Evolutionary conservation across 2,888 invertebrate genomes (phyloP).

Genomic region (Tinea pellionella): DNA sequence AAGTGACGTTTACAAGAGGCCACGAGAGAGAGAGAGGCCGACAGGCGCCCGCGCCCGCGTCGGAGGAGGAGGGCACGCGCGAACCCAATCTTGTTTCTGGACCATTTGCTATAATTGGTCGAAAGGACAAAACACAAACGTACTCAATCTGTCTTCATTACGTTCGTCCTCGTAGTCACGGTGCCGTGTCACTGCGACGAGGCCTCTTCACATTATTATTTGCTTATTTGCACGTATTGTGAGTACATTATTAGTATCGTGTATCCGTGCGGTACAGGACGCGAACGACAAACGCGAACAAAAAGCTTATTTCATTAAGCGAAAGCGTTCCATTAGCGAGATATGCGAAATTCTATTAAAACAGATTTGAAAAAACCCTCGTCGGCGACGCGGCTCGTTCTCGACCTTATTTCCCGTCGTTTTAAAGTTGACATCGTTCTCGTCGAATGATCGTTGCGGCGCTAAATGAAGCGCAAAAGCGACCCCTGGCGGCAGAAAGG

Average conservation of each 20-base stretch:
- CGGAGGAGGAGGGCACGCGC: neutral
- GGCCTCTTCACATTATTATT: too few relatives aligned
- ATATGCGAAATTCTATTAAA: constrained; percentile 61
- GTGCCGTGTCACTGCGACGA: too few relatives aligned
- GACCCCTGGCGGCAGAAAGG: constrained; percentile 22
- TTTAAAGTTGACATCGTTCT: neutral
- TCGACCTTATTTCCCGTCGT: neutral
- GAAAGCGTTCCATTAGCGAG: constrained; percentile 58
- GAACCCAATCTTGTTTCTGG: neutral
- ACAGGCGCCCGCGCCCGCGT: neutral
- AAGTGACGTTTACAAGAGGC: neutral
- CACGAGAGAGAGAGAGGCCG: neutral
- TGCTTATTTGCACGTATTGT: too few relatives aligned
- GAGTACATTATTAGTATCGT: too few relatives aligned
- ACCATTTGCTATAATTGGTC: neutral
- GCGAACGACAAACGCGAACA: neutral
- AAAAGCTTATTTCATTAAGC: constrained; percentile 57
- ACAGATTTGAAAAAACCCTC: constrained; percentile 31
- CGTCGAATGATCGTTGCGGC: neutral
- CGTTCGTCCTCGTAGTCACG: neutral
- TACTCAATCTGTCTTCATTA: neutral
- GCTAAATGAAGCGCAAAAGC: constrained; percentile 7
- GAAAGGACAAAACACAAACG: neutral
- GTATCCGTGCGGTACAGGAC: too few relatives aligned
- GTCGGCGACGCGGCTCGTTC: constrained; percentile 28